phyloP scores from a whole-genome alignment of 2,113 vertebrate genomes.

The Tetrao urogallus region DNA sequence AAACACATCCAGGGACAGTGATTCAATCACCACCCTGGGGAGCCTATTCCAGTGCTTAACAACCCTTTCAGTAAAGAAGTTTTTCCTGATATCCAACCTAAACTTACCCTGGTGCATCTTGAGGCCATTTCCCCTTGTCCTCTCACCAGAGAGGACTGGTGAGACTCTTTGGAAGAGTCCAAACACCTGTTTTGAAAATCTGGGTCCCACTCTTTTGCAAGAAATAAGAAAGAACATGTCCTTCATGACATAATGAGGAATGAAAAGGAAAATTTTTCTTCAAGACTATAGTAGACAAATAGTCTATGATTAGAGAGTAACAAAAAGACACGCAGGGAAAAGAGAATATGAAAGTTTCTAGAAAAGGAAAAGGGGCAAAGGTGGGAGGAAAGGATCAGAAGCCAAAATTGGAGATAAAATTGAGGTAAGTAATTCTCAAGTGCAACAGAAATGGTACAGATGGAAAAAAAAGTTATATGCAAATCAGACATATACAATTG shows the following conservation, averaged over 20 bases:
- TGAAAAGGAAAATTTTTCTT: neutral
- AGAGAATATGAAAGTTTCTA: neutral
- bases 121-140: too few relatives aligned
- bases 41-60: too few relatives aligned
- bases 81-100: too few relatives aligned
- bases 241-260: neutral
- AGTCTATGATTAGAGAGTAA: neutral
- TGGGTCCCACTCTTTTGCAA: neutral
- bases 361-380: neutral
- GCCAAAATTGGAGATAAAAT: neutral
- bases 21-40: too few relatives aligned
- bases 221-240: neutral
- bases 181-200: slow-evolving; percentile 9
- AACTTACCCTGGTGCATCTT: too few relatives aligned
- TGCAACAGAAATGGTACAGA: neutral
- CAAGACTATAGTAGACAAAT: neutral
- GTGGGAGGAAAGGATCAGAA: neutral
- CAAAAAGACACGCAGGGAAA: neutral
- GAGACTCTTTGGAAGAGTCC: neutral
- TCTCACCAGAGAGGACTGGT: too few relatives aligned
- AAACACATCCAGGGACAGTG: too few relatives aligned
- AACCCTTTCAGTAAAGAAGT: too few relatives aligned
- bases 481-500: neutral
- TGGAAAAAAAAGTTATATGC: neutral
- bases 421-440: neutral